Evolutionary conservation across 2,888 invertebrate genomes (phyloP), one percentile per base, ranked within the genome.

Genomic region (Tholera decimalis): DNA sequence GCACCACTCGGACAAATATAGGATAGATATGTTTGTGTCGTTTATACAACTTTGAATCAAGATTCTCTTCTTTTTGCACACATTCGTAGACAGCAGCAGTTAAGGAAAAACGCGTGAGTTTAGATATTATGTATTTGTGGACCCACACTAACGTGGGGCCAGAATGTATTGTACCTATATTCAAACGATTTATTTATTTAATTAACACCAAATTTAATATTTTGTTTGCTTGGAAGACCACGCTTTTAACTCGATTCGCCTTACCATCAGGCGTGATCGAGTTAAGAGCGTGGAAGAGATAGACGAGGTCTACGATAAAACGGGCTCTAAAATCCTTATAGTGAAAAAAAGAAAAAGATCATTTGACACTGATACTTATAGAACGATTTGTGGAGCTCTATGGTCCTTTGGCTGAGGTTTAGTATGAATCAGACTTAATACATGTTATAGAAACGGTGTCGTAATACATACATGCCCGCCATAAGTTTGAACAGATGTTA

Each of bases 401-500:
- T 24, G 43, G 33, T 50, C 15, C 56, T 20, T 41, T 33, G 4
- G 6, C 26, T 63, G 46, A 49, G 54, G 49, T 46, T 49, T 53
- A 13, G 11, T 53, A 47, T 61, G 8, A 65, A 43, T 60, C 56
- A 73, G 20, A 24, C 13, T 56, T 28, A 39, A 57, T 55, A 43
- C 22, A 47, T 50, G 28, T 11, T 53, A 55, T 28, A 63, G 70
- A 58, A 49, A 28, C 26, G 28, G 28, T 49, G 56, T 41, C 28
- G 51, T 59, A 61, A 46, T 59, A 51, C 30, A 46, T 59, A 51
- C 30, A 66, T 28, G 55, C 30, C 39, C 9, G 46, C 59, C 58
- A 54, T 67, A 50, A 57, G 77, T 83, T 76, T 80, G 69, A 53
- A 73, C 82, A 80, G 81, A 79, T 82, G 81, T 54, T 75, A 61